Evolutionary conservation across 30 jellyfish, hydroid and myxozoan species (phyloP), one percentile per base, ranked within the genome.

Genomic region (Chrysaora quinquecirrha): DNA sequence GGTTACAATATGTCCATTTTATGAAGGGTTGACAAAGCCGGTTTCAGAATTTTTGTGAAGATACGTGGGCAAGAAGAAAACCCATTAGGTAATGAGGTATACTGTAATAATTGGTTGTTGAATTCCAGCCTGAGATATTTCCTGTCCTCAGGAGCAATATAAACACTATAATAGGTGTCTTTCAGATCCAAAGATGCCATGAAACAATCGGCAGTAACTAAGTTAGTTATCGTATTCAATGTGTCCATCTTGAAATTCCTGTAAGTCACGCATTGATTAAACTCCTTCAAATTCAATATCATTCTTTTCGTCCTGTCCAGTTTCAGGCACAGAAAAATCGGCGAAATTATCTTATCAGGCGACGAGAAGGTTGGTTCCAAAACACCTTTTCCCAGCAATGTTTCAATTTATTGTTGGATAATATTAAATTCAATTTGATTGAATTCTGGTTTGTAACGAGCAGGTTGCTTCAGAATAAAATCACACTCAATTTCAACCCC

Each of bases 151-250:
- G 9, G 19, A 19, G 61, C 82, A 4, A 84, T 38, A 2, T 58
- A 32, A 24, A 84, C 75, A 29, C 72, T 28, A 30, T 33, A 84
- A 72, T 71, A 84, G 0, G 95, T 84, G 27, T 84, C 95, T 48
- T 63, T 72, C 12, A 84, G 25, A 61, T 72, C 95, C 23, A 84
- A 22, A 14, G 87, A 84, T 28, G 95, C 74, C 78, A 84, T 38
- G 48, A 6, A 84, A 33, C 86, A 34, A 31, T 56, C 61, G 9
- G 34, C 25, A 28, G 30, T 46, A 43, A 84, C 64, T 12, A 74
- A 46, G 18, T 56, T 47, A 16, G 49, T 35, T 21, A 47, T 43
- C n/a, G 74, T 35, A 21, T 58, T 19, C 18, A 83, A 22, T 22
- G 49, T 24, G 52, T 83, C 87, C 87, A 69, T 70, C 54, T 52